Conservation (phyloP, 2,888 invertebrate genomes). For the Acrobeloides nanus region DNA sequence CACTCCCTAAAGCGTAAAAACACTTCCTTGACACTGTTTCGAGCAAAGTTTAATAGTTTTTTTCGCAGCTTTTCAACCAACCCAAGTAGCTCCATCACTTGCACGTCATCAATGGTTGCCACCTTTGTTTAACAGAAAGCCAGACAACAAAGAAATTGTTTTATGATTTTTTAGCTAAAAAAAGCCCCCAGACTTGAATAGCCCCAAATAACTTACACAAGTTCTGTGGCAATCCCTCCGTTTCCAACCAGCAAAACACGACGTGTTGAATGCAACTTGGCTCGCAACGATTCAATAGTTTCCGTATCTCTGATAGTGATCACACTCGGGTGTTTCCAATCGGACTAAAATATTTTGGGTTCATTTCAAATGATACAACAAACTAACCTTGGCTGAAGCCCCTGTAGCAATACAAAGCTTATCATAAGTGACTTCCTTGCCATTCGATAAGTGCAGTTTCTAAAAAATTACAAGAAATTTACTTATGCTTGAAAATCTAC, state of each 20-base stretch:
- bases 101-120: no score
- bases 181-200: no score
- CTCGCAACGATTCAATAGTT: slow-evolving; percentile 23
- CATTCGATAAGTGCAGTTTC: slow-evolving; percentile 21
- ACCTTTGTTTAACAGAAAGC: no score
- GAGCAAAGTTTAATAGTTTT: no score
- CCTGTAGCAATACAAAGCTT: slow-evolving; percentile 85
- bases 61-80: no score
- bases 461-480: no score
- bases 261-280: slow-evolving; percentile 63
- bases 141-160: no score
- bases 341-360: neutral
- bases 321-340: neutral
- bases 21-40: no score
- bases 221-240: slow-evolving; percentile 95
- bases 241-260: slow-evolving; percentile 82
- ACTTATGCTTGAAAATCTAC: slow-evolving; percentile 13
- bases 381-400: slow-evolving; percentile 67
- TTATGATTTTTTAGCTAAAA: no score
- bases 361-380: neutral
- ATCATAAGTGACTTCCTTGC: slow-evolving; percentile 65
- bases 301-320: slow-evolving; percentile 30
- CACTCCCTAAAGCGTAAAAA: no score
- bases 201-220: slow-evolving; percentile 62
- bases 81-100: no score